A percentile compares a stretch with the other conserved stretches of the same genome.
Conservation (phyloP, 2,797 vertebrate species). For the Microctenopoma lineatum region DNA sequence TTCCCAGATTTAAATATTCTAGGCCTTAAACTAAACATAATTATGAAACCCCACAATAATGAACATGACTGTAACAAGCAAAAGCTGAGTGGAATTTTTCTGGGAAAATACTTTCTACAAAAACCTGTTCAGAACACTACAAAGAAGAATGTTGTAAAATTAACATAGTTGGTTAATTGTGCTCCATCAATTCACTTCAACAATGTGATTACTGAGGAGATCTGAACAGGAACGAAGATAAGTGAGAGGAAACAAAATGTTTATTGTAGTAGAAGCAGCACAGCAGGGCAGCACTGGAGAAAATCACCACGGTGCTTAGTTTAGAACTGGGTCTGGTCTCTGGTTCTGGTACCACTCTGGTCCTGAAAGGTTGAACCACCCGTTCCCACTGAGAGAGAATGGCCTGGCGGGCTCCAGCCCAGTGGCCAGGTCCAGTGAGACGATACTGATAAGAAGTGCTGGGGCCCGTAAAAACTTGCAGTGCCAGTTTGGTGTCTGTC, state of each 20-base stretch:
- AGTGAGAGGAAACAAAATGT: background rate
- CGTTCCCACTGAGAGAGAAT: slow-evolving; percentile 87
- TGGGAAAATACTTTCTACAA: no score
- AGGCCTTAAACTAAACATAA: no score
- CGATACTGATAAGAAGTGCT: slow-evolving; percentile 89
- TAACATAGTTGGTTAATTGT: no score
- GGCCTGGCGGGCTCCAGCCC: slow-evolving; percentile 84
- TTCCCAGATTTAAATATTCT: no score
- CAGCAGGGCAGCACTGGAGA: slow-evolving; percentile 60
- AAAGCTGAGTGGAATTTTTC: no score
- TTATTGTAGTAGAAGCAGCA: slow-evolving; percentile 66
- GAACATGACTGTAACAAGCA: no score
- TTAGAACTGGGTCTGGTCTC: slow-evolving; percentile 72
- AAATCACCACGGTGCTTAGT: slow-evolving; percentile 45
- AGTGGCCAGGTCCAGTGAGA: slow-evolving; percentile 85
- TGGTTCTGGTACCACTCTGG: slow-evolving; percentile 1
- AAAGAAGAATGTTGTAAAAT: no score
- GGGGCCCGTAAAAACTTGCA: slow-evolving; percentile 83
- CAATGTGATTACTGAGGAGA: background rate
- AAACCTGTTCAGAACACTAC: no score
- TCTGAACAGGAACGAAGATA: background rate
- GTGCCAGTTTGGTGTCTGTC: slow-evolving; percentile 85
- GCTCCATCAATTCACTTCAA: no score
- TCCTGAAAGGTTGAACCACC: slow-evolving; percentile 75
- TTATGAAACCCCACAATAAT: no score